phyloP scores from a whole-genome alignment of 2,888 invertebrate genomes.

The Hymenopus coronatus region DNA sequence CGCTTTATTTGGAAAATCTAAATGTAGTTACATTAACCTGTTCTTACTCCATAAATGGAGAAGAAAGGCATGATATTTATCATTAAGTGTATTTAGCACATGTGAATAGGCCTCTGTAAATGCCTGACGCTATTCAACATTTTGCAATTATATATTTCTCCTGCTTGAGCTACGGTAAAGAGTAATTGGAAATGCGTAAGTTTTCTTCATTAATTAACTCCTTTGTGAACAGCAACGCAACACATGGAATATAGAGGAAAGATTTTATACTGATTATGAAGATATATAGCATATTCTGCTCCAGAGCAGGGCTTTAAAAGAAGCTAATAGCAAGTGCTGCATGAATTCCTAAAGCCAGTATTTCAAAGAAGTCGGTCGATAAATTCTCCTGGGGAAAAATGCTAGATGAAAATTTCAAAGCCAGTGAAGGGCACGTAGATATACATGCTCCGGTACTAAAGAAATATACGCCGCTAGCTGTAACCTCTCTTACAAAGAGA shows the following conservation, averaged over 20 bases:
- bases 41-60: no score
- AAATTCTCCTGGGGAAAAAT: neutral
- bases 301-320: neutral
- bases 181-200: neutral
- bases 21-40: no score
- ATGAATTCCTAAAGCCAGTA: neutral
- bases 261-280: neutral
- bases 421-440: no score
- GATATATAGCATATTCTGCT: neutral
- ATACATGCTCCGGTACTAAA: neutral
- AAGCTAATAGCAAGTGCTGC: neutral
- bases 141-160: neutral
- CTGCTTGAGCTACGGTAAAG: neutral
- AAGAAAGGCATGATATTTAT: neutral
- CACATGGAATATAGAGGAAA: neutral
- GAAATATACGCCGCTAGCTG: neutral
- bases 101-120: no score
- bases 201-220: neutral
- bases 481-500: neutral
- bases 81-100: neutral
- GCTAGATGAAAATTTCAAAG: neutral
- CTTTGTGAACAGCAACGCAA: neutral
- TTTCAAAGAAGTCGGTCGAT: neutral
- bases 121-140: no score
- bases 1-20: no score